Evolutionary conservation across 2,797 vertebrate species (phyloP), one percentile per base, ranked within the genome.

Genomic region (Somateria mollissima): DNA sequence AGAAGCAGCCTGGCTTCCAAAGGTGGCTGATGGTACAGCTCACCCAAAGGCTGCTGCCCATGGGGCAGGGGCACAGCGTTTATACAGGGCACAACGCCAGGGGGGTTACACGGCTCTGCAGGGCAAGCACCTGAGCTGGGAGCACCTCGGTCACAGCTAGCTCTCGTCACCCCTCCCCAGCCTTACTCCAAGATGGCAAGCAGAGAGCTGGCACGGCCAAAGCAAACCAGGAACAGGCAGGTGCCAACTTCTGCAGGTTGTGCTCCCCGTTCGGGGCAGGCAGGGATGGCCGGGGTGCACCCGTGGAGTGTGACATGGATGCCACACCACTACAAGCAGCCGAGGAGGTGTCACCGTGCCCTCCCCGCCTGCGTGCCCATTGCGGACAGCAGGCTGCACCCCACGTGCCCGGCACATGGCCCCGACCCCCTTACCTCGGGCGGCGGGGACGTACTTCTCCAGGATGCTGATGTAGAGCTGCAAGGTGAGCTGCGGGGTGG

Each of bases 381-480:
- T 0, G 37, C 25, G 43, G 22, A 84, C 62, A 7, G 37, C 54
- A 56, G 54, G 6, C 54, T 6, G 30, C 28, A 19, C 30, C 30
- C 47, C 67, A 3, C 0, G 0, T 19, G 62, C 21, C 41, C 11
- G 19, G 17, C 10, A 11, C 30, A 20, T n/a, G 28, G 8, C 22
- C 43, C 41, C 18, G 17, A 37, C 54, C 41, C 14, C 62, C 84
- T 98, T 97, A 99, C 99, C 91, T 98, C 99, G 98, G 39, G 84
- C 62, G 1, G 78, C 54, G 1, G 98, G 96, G 17, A 98, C 3
- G 37, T 98, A 98, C 92, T 99, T 98, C 97, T 99, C 98, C 95
- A 99, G 97, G 92, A 99, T 95, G 83, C 98, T 98, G 97, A 99
- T 98, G 37, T 99, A 99, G 34, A 99, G 98, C 98, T 99, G 99